Percentiles rank a stretch among this genome's conserved stretches.
phyloP scores from a whole-genome alignment of 2,797 vertebrate genomes.

The Gallinago nigripennis region DNA sequence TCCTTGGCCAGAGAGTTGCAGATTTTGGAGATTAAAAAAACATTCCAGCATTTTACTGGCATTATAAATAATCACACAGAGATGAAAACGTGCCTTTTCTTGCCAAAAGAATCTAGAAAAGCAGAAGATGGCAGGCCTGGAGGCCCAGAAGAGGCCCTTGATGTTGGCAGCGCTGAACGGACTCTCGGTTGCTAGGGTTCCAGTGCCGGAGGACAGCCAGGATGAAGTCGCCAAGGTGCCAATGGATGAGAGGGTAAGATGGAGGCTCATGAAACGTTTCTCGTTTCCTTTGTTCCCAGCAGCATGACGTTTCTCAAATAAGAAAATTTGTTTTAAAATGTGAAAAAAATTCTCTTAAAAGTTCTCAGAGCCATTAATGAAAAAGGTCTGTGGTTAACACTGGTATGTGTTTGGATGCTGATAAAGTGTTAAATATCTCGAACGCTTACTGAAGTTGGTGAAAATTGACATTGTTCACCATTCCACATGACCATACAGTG shows the following conservation, averaged over 20 bases:
- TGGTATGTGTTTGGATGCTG: neutral
- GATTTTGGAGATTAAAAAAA: constrained; percentile 81
- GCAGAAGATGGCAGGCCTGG: constrained; percentile 94
- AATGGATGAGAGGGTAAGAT: constrained; percentile 92
- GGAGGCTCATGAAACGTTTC: neutral
- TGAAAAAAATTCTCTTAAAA: neutral
- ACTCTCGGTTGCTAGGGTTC: constrained; percentile 88
- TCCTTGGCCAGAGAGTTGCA: constrained; percentile 77
- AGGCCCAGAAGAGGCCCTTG: constrained; percentile 94
- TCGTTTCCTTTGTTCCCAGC: neutral
- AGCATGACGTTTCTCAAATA: neutral
- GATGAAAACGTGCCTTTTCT: constrained; percentile 83
- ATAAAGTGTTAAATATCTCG: neutral
- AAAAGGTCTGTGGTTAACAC: neutral
- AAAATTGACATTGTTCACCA: neutral
- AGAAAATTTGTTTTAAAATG: neutral
- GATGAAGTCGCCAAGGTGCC: constrained; percentile 85
- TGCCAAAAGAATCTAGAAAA: constrained; percentile 93
- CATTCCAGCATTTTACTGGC: constrained; percentile 80
- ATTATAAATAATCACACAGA: constrained; percentile 80
- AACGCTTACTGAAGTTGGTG: neutral
- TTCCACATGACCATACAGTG: neutral
- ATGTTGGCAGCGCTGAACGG: constrained; percentile 96
- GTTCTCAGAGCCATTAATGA: neutral
- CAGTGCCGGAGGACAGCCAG: constrained; percentile 85